A percentile compares a stretch with the other conserved stretches of the same genome.
These are phyloP conservation scores for Todiramphus chloris DNA, from an alignment of 2,113 vertebrate genomes.

Conservation along the genomic window DNA sequence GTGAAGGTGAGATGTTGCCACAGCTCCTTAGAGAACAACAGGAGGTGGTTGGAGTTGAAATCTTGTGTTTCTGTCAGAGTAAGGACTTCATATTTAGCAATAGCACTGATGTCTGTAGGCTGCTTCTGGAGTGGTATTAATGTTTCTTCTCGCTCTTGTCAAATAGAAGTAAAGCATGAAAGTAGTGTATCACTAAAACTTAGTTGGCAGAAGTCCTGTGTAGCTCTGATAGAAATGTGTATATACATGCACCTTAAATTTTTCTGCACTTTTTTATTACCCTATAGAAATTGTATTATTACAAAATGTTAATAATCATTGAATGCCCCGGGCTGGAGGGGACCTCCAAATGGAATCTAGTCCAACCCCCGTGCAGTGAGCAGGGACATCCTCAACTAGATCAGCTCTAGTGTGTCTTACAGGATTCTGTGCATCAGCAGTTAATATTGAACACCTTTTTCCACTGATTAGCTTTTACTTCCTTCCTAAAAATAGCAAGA, in stretches of 20 bases:
- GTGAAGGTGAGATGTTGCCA: not conserved
- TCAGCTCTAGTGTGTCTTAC: not conserved
- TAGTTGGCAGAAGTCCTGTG: not conserved
- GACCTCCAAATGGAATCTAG: no score
- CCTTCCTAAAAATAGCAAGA: not conserved
- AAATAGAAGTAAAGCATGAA: not conserved
- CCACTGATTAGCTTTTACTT: not conserved
- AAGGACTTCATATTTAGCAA: not conserved
- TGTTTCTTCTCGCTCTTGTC: not conserved
- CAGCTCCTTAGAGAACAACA: not conserved
- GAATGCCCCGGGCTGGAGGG: no score
- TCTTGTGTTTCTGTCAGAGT: not conserved
- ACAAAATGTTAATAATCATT: not conserved
- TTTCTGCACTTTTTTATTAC: not conserved
- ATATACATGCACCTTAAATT: not conserved
- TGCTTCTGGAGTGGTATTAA: not conserved
- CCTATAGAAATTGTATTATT: not conserved
- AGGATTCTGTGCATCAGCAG: not conserved
- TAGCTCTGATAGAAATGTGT: not conserved
- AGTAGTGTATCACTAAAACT: not conserved
- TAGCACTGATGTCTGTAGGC: not conserved
- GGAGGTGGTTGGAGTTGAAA: not conserved
- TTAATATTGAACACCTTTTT: not conserved
- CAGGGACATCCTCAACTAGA: no score
- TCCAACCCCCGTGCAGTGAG: no score